Evolutionary conservation across 2,888 invertebrate genomes (phyloP), one percentile per base, ranked within the genome.

Genomic region (Spisula solida): DNA sequence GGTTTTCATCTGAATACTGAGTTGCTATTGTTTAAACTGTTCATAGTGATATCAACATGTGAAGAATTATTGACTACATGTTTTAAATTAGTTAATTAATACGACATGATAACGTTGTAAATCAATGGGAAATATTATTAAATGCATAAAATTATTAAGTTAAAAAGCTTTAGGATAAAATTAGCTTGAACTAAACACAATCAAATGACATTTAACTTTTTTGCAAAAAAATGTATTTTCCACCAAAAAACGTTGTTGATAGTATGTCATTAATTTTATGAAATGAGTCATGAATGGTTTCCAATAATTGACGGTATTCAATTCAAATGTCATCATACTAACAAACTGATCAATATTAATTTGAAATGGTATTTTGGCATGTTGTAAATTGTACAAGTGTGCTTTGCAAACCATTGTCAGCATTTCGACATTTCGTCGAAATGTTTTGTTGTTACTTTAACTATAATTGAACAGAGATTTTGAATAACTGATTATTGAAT

Each of bases 341-440:
- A 75, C 56, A 20, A 81, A 47, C 81, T 81, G 56, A 86, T 86
- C 86, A 81, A 86, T 86, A 86, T 86, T 86, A 86, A 86, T 86
- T 86, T 86, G 31, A 80, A 86, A 86, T 78, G 66, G 41, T 81
- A 66, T 86, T 82, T 80, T 86, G 86, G 80, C 86, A 86, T 86
- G 86, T 66, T 66, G 86, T 81, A 81, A 86, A 80, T 81, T 80
- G 66, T 86, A 86, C 86, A 80, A 81, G 75, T 29, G n/a, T 66
- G 20, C 81, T 29, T 81, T 81, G 86, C 86, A 86, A 81, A 25
- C 79, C 51, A 25, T 85, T 78, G 78, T 85, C 51, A 48, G n/a
- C n/a, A 14, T 31, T 85, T 84, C 47, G 75, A 16, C n/a, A 14
- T 51, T 85, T 84, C 47, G 75, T 18, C 47, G 10, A 20, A 84